Evolutionary conservation across 2,113 vertebrate genomes (phyloP).

Genomic region (Propithecus coquereli): DNA sequence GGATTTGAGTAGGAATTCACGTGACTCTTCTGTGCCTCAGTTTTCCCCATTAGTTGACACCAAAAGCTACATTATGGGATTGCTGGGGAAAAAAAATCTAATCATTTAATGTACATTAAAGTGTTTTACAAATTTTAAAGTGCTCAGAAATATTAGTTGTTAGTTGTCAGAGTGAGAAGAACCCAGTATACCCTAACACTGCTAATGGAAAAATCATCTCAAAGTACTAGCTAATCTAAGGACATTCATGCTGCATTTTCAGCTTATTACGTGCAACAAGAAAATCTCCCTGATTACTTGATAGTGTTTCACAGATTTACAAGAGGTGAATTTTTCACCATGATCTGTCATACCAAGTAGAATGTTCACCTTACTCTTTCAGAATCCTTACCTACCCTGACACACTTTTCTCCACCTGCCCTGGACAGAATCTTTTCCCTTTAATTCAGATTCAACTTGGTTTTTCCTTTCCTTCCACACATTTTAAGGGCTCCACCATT

Average conservation of each 20-base stretch:
- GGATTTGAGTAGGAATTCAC: neutral
- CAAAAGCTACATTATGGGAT: neutral
- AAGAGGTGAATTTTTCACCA: neutral
- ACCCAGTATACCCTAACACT: neutral
- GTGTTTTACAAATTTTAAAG: neutral
- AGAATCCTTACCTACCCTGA: neutral
- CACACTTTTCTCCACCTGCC: neutral
- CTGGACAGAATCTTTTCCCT: neutral
- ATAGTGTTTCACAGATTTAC: neutral
- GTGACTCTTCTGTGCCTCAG: neutral
- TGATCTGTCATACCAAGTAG: neutral
- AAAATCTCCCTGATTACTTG: neutral
- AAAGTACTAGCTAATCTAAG: neutral
- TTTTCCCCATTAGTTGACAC: neutral
- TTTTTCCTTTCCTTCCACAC: neutral
- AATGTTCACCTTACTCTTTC: neutral
- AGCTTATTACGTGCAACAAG: neutral
- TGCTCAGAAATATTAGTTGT: neutral
- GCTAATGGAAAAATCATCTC: neutral
- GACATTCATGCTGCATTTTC: neutral
- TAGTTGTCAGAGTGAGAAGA: neutral
- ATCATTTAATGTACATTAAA: neutral
- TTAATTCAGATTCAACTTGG: neutral
- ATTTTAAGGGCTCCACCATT: neutral
- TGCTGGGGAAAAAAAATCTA: neutral